A percentile compares a stretch with the other conserved stretches of the same genome.
phyloP scores from a whole-genome alignment of 2,888 invertebrate genomes.

The Ashinkailepas kermadecensis region DNA sequence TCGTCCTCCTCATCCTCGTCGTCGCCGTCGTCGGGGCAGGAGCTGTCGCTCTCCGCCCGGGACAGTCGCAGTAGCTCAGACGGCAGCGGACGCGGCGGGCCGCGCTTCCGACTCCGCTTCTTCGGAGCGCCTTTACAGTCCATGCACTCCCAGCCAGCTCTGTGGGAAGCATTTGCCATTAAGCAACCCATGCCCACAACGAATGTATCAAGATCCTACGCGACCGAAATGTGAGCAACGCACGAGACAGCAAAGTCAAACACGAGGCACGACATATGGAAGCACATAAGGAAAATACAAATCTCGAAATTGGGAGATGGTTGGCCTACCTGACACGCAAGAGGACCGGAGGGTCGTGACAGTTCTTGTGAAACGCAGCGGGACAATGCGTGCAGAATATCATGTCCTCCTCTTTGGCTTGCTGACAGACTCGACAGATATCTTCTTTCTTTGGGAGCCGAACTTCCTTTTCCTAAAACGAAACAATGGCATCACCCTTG shows the following conservation, averaged over 20 bases:
- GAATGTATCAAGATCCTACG: too few species aligned
- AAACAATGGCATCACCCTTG: too few species aligned
- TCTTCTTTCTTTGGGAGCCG: slow-evolving; percentile 26
- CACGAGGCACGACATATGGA: background rate
- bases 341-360: slow-evolving; percentile 32
- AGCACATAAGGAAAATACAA: background rate
- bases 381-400: slow-evolving; percentile 32
- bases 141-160: slow-evolving; percentile 26
- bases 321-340: slow-evolving; percentile 31
- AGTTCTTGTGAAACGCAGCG: slow-evolving; percentile 33
- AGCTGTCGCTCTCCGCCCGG: background rate
- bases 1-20: slow-evolving; percentile 9
- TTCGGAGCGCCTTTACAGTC: slow-evolving; percentile 19
- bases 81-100: background rate
- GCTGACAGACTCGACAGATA: slow-evolving; percentile 30
- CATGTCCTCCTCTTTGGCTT: slow-evolving; percentile 25
- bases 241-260: background rate
- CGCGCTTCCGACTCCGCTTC: background rate
- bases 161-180: background rate
- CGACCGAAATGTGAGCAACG: too few species aligned
- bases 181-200: too few species aligned
- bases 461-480: background rate
- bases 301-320: background rate
- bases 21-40: background rate
- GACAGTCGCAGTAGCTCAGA: background rate